Percentiles rank a stretch among this genome's conserved stretches.
Conservation (phyloP, 2,797 vertebrate genomes). For the Psittacula derbiana region DNA sequence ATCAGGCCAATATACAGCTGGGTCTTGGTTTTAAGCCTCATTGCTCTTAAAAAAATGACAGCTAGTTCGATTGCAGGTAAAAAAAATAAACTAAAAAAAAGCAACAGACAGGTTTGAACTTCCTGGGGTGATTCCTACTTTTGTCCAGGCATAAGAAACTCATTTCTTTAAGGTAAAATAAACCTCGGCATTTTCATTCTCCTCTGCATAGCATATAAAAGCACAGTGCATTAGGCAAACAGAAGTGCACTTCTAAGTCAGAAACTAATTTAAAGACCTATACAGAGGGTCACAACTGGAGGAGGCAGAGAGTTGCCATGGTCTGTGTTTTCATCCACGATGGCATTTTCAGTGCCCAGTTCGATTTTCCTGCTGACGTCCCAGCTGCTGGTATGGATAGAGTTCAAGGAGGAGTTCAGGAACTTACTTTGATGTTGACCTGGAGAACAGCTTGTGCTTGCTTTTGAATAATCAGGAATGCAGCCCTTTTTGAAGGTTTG, state of each 20-base stretch:
- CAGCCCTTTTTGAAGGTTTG: background rate
- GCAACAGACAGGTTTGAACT: background rate
- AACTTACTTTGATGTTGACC: background rate
- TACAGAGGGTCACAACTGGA: background rate
- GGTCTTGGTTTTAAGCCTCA: background rate
- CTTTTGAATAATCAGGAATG: background rate
- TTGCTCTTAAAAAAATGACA: background rate
- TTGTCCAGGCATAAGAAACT: background rate
- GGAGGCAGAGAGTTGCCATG: background rate
- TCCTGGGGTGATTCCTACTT: background rate
- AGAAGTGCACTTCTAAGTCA: background rate
- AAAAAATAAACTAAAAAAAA: background rate
- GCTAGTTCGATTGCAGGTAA: background rate
- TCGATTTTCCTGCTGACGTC: background rate
- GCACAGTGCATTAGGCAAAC: background rate
- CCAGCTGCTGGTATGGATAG: background rate
- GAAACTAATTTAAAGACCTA: background rate
- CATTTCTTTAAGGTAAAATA: background rate
- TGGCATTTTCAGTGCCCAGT: background rate
- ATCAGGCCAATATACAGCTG: background rate
- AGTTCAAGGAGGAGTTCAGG: background rate
- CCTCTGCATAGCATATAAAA: fast-evolving
- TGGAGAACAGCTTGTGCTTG: background rate
- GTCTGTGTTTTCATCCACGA: background rate
- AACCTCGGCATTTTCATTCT: background rate